Evolutionary conservation across 2,113 vertebrate genomes (phyloP).

Genomic region (Gorsachius goisagi): DNA sequence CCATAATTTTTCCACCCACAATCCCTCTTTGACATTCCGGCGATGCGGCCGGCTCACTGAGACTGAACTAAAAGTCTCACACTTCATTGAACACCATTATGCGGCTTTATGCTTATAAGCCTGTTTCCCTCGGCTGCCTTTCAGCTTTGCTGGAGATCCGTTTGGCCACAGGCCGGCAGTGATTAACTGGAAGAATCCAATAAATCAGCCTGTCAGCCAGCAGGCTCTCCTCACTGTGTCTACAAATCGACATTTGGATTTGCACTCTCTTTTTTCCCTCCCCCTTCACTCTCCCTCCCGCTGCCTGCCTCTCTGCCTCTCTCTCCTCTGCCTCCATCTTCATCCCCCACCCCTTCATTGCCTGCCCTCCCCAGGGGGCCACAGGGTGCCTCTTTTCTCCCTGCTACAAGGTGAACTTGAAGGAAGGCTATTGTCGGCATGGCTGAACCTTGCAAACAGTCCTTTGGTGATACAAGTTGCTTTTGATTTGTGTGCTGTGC

Average conservation of each 20-base stretch:
- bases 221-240: slow-evolving; percentile 82
- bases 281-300: not conserved
- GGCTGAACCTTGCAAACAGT: not conserved
- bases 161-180: slow-evolving; percentile 87
- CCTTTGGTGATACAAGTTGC: slow-evolving; percentile 32
- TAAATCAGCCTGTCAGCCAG: slow-evolving; percentile 96
- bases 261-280: slow-evolving; percentile 58
- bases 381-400: slow-evolving; percentile 50
- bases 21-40: slow-evolving; percentile 89
- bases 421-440: slow-evolving; percentile 25
- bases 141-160: slow-evolving; percentile 88
- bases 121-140: slow-evolving; percentile 89
- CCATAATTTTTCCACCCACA: slow-evolving; percentile 90
- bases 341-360: not conserved
- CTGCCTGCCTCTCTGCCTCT: not conserved
- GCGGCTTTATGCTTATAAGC: slow-evolving; percentile 92
- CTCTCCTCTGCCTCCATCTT: not conserved
- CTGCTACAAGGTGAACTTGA: slow-evolving; percentile 73
- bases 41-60: slow-evolving; percentile 85
- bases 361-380: not conserved
- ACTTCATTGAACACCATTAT: slow-evolving; percentile 99
- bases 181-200: slow-evolving; percentile 96
- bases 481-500: slow-evolving; percentile 41
- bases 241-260: slow-evolving; percentile 90
- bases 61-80: slow-evolving; percentile 96